Base-by-base conservation (phyloP, 2,888 invertebrate species). In the Drosophila anomalata region DNA sequence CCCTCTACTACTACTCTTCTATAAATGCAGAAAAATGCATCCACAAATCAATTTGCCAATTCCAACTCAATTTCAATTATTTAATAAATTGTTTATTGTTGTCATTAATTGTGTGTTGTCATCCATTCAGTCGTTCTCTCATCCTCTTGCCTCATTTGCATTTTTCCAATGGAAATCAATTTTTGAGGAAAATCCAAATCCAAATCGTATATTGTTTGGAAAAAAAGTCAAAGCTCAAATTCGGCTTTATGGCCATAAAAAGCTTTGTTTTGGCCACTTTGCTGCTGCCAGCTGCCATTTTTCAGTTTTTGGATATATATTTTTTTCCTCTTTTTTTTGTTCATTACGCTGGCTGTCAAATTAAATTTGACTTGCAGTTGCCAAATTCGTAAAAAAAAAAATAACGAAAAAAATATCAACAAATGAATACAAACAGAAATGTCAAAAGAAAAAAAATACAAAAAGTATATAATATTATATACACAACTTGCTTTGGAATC, bases 311-410 rank as follows among this genome's bases (percentile, higher is more conserved):
- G 39, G 39, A 24, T 24, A 24, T 24, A 24, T 24, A 29, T 53
- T 61, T 60, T 46, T 33, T 50, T 11, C 53, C 48, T 44, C 7
- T 57, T 47, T 59, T 51, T 51, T 47, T 52, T 72, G 71, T 73
- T 83, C 81, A 86, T 86, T 86, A 83, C 75, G 86, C 60, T 42
- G 73, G 51, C 72, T 80, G 88, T 84, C 85, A 81, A 88, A 88
- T 88, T 88, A 74, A 75, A 73, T 81, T 87, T 78, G 77, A 78
- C 61, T 76, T 77, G 78, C 74, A 79, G 76, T 88, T 85, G 68
- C 85, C 88, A 88, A 86, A 87, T 87, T 79, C 81, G 85, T 81
- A 76, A 63, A 67, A 58, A 12, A 50, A 59, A 2, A 24, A 36
- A 52, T 29, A 17, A 17, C 17, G 31, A 57, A 58, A 52, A 59